phyloP scores from a whole-genome alignment of 2,888 invertebrate species.

The Stenodera caucasica region DNA sequence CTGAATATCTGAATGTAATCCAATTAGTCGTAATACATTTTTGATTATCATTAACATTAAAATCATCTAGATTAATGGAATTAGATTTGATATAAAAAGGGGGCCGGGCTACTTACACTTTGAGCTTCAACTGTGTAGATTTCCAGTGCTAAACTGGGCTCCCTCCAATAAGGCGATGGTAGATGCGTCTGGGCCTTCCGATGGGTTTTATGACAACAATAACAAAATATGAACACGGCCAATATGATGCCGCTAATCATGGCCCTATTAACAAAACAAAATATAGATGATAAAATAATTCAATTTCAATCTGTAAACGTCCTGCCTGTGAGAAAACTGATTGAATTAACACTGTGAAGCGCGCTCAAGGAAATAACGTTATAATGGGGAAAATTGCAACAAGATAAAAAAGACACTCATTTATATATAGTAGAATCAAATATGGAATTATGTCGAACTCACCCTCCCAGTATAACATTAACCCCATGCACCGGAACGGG shows the following conservation, averaged over 20 bases:
- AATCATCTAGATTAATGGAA: background rate
- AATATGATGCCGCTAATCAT: constrained; percentile 78
- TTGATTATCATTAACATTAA: constrained; percentile 8
- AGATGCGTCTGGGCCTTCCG: constrained; percentile 54
- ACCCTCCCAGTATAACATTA: constrained; percentile 80
- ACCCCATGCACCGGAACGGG: constrained; percentile 61
- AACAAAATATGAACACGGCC: constrained; percentile 76
- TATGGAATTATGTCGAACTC: constrained; percentile 48
- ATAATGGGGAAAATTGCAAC: background rate
- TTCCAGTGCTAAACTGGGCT: constrained; percentile 58
- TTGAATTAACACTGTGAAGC: constrained; percentile 10
- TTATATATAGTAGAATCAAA: no score
- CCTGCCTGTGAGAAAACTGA: constrained; percentile 1
- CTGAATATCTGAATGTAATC: background rate
- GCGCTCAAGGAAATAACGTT: constrained; percentile 17
- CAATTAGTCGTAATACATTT: constrained; percentile 14
- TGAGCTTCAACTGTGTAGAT: constrained; percentile 61
- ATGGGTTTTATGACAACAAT: constrained; percentile 67
- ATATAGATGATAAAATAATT: no score
- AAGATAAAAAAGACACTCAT: background rate
- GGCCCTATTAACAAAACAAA: constrained; percentile 63
- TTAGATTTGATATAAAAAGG: no score
- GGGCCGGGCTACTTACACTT: constrained; percentile 43
- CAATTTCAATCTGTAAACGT: background rate
- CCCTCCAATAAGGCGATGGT: constrained; percentile 57